Conservation (phyloP, 2,797 vertebrate species). For the Crossoptilon crossoptilon region DNA sequence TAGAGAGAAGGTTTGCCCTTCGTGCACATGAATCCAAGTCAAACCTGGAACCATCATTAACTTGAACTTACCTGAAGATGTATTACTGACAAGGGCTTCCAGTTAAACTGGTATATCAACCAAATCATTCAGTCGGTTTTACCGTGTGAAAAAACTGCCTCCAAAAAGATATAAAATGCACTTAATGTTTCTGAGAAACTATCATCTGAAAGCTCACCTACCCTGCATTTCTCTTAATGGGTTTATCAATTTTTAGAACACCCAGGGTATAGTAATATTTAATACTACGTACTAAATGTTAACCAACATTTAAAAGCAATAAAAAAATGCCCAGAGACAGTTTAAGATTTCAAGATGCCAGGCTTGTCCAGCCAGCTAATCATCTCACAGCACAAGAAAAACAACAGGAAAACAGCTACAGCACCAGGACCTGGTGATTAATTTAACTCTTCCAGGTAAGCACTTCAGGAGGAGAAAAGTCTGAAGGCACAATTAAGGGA, state of each 20-base stretch:
- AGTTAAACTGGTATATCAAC: neutral
- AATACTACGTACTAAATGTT: conserved; percentile 58
- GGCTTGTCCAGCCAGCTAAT: conserved; percentile 44
- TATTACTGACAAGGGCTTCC: neutral
- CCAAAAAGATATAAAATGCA: neutral
- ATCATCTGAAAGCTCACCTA: conserved; percentile 3
- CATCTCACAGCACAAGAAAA: conserved; percentile 35
- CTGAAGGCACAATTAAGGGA: conserved; percentile 43
- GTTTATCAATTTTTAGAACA: conserved; percentile 70
- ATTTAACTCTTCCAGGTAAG: conserved; percentile 67
- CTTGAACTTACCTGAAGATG: neutral
- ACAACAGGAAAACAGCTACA: conserved; percentile 24
- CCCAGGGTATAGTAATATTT: conserved; percentile 24
- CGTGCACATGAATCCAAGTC: neutral
- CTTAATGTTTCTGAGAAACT: conserved; percentile 32
- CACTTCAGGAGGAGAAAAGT: conserved; percentile 23
- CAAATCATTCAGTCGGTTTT: neutral
- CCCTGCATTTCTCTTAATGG: conserved; percentile 36
- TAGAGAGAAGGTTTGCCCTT: neutral
- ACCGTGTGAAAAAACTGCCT: neutral
- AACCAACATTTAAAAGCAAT: conserved; percentile 43
- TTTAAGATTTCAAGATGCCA: conserved; percentile 43
- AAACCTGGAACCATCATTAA: neutral
- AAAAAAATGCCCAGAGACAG: conserved; percentile 42
- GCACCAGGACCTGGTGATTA: conserved; percentile 18